phyloP scores from a whole-genome alignment of 2,113 vertebrate genomes.

The Nyctibius bracteatus region DNA sequence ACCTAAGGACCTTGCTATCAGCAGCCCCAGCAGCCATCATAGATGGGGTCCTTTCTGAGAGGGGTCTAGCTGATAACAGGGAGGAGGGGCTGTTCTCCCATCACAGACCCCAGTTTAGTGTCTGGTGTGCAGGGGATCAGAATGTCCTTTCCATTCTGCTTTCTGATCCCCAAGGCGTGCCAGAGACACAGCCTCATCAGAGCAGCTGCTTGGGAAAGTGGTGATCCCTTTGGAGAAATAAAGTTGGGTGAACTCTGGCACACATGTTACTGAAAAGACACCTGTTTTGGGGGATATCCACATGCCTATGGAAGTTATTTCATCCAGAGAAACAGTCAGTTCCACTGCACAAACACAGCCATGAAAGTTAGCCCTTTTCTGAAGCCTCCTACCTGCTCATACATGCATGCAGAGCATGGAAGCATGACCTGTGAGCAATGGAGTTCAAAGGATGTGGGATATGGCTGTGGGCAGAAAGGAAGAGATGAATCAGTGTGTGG shows the following conservation, averaged over 20 bases:
- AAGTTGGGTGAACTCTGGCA: background rate
- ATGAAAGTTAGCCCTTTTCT: rapidly evolving
- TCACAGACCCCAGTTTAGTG: background rate
- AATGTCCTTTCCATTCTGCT: background rate
- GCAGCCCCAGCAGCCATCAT: background rate
- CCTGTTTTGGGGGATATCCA: too few species aligned
- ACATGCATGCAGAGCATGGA: rapidly evolving
- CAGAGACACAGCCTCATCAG: rapidly evolving
- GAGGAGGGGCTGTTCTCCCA: background rate
- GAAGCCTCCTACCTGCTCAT: background rate
- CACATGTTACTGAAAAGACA: background rate
- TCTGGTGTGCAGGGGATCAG: background rate
- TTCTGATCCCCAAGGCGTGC: background rate
- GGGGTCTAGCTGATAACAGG: background rate
- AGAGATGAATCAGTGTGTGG: background rate
- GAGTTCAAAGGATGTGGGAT: background rate
- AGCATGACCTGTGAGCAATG: rapidly evolving
- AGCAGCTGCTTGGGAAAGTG: background rate
- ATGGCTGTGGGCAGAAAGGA: background rate
- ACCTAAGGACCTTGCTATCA: background rate
- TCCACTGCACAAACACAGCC: background rate
- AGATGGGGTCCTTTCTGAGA: background rate
- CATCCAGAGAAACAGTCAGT: background rate
- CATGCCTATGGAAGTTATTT: rapidly evolving
- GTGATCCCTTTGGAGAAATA: background rate